Base-by-base conservation (phyloP, 2,797 vertebrate genomes). In the Mastacembelus armatus region DNA sequence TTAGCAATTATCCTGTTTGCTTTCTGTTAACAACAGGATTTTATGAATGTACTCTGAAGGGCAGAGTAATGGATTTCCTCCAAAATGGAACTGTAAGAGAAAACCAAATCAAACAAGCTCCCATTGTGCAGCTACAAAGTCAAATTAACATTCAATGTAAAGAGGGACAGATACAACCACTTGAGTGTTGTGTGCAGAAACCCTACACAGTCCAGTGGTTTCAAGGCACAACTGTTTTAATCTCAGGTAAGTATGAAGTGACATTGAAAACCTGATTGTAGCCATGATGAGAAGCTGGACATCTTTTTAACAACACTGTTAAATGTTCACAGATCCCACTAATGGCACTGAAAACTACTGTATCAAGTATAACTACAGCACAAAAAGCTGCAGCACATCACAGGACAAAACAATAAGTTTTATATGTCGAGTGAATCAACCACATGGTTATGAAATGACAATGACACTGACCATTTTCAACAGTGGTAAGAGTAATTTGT, bases 111-210 rank as follows among this genome's bases (percentile, higher is more conserved):
- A 27, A 0, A 42, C 5, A 33, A 35, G 84, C 68, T 43, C 91
- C 91, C 1, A 59, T 42, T 50, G 39, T 93, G 21, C 44, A 4
- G 51, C 59, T 78, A 7, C 15, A 24, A 1, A 5, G 5, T 6
- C 0, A 8, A 45, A 0, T 80, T 21, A 62, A 69, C 1, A 58
- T 78, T 18, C 0, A 19, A 21, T 93, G 91, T 44, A 0, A 0
- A 1, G 2, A 2, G 0, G 32, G 10, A 33, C 0, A 0, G 0
- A 26, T 0, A 0, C 2, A 40, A 27, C 0, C 0, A 6, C 52
- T 93, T 3, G 0, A 5, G 1, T 93, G 92, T 52, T 93, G 92
- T 44, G 91, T 85, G 15, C 70, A 86, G 52, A 1, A 0, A 0
- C 2, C 2, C 2, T 91, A 77, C 49, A 4, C 0, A 0, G 51